These are phyloP conservation scores for Helarctos malayanus DNA, from an alignment of 2,797 vertebrate genomes.

Conservation along the genomic window DNA sequence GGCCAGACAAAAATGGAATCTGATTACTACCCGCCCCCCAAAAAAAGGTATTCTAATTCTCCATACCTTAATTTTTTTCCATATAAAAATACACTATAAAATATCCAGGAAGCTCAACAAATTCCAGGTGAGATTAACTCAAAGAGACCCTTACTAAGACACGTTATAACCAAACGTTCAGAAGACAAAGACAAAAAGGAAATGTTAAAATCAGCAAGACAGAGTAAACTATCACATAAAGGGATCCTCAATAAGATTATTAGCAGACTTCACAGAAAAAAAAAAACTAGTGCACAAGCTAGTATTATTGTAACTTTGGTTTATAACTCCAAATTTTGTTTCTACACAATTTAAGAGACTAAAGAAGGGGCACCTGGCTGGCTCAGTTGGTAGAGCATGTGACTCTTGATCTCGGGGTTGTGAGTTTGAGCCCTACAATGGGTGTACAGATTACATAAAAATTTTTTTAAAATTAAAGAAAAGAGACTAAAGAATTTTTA, in stretches of 20 bases:
- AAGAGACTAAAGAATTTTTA: not conserved
- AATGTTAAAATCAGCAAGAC: not conserved
- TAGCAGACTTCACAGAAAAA: not conserved
- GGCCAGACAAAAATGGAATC: not conserved
- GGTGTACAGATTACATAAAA: not conserved
- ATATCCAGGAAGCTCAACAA: not conserved
- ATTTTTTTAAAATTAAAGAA: not conserved
- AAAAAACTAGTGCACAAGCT: not conserved
- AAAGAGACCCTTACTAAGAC: not conserved
- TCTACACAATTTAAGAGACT: not conserved
- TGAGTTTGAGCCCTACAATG: not conserved
- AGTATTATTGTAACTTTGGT: not conserved
- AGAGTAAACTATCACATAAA: not conserved
- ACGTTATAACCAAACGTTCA: not conserved
- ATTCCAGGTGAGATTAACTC: not conserved
- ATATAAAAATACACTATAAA: constrained; percentile 8
- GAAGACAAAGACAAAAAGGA: not conserved
- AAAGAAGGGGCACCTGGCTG: not conserved
- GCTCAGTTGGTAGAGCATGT: not conserved
- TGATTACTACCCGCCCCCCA: not conserved
- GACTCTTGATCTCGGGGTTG: not conserved
- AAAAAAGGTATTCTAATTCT: not conserved
- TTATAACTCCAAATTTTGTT: not conserved
- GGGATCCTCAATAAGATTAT: not conserved
- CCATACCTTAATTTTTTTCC: not conserved